phyloP scores from a whole-genome alignment of 2,113 vertebrate genomes.

The Narcine bancroftii region DNA sequence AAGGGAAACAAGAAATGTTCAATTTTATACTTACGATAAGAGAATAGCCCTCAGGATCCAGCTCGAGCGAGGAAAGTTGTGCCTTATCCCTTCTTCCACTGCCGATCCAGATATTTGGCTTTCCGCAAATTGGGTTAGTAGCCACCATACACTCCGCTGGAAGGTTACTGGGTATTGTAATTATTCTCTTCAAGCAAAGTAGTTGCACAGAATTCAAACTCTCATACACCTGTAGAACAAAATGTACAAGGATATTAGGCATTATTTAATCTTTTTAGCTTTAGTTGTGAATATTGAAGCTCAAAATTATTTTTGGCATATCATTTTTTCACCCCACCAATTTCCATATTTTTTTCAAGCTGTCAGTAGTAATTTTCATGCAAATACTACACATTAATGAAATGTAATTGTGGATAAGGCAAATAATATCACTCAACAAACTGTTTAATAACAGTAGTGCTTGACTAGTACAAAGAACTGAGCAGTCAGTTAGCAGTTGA shows the following conservation, averaged over 20 bases:
- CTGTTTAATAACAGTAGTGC: too few relatives aligned
- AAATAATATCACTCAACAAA: too few relatives aligned
- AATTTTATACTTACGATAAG: constrained; percentile 59
- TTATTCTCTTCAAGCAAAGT: constrained; percentile 72
- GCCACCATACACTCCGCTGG: constrained; percentile 71
- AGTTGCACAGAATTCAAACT: constrained; percentile 77
- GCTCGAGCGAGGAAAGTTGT: constrained; percentile 64
- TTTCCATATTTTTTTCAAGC: neutral
- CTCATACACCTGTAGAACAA: constrained; percentile 67
- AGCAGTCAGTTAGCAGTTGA: too few relatives aligned
- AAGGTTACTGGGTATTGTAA: constrained; percentile 54
- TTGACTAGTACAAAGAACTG: too few relatives aligned
- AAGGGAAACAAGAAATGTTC: neutral
- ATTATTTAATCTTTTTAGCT: neutral
- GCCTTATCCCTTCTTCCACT: constrained; percentile 67
- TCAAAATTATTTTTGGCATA: neutral
- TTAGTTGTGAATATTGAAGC: neutral
- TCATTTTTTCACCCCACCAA: neutral
- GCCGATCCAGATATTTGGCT: constrained; percentile 67
- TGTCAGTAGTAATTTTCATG: too few relatives aligned
- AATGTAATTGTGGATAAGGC: too few relatives aligned
- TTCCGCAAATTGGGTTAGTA: constrained; percentile 49
- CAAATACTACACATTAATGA: too few relatives aligned
- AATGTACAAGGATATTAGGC: neutral
- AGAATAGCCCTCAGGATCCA: constrained; percentile 59